A percentile compares a stretch with the other conserved stretches of the same genome.
Conservation (phyloP, 1,140 invertebrate genomes). For the honey bee (Apis mellifera) region Amel_HAv3.1 CM009935.2:9026001-9026500, state of each 20-base stretch:
- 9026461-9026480: conserved; percentile 20
- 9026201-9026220: conserved; percentile 24
- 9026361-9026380: conserved; percentile 61
- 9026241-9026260: background rate
- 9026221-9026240: conserved; percentile 33
- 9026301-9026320: conserved; percentile 34
- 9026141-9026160: background rate
- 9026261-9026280: background rate
- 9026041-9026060: background rate
- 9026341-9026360: conserved; percentile 60
- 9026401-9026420: conserved; percentile 60
- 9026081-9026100: too few relatives aligned
- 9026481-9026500: conserved; percentile 21
- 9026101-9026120: too few relatives aligned
- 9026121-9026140: background rate
- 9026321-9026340: conserved; percentile 33
- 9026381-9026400: conserved; percentile 62
- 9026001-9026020: background rate
- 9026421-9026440: conserved; percentile 18
- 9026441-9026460: background rate
- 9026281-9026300: background rate
- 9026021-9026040: background rate
- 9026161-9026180: background rate
- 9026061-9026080: too few relatives aligned
- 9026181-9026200: background rate